Evolutionary conservation across 2,888 invertebrate species (phyloP).

Genomic region (Trachelus iudaicus): DNA sequence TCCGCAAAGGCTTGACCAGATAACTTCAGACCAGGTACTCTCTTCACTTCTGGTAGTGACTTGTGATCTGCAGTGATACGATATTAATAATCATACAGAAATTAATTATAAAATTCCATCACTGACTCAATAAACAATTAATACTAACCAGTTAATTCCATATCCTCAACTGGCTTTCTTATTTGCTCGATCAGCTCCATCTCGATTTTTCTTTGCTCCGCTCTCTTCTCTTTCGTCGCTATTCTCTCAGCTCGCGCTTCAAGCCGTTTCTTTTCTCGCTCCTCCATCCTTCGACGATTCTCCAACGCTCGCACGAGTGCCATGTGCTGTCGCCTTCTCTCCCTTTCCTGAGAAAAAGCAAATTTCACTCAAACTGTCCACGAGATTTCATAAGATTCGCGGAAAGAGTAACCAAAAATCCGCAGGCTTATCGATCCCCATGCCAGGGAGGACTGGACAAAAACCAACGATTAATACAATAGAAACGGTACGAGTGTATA

Average conservation of each 20-base stretch:
- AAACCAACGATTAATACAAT: not conserved
- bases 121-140: not conserved
- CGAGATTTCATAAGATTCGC: not conserved
- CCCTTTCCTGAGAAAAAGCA: slow-evolving; percentile 76
- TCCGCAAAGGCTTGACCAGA: slow-evolving; percentile 92
- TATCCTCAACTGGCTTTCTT: slow-evolving; percentile 92
- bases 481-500: no score
- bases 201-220: slow-evolving; percentile 77
- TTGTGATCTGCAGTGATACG: slow-evolving; percentile 70
- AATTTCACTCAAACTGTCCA: not conserved
- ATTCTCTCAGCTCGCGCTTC: slow-evolving; percentile 85
- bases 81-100: not conserved
- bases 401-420: not conserved
- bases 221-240: slow-evolving; percentile 85
- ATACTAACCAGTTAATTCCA: slow-evolving; percentile 75
- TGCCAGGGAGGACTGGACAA: not conserved
- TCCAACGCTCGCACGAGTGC: slow-evolving; percentile 89
- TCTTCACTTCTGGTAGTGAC: slow-evolving; percentile 76
- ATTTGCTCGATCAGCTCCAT: slow-evolving; percentile 76
- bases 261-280: slow-evolving; percentile 80
- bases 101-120: not conserved
- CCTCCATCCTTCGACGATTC: slow-evolving; percentile 87
- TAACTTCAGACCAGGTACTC: slow-evolving; percentile 84
- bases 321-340: slow-evolving; percentile 90
- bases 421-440: not conserved